These are phyloP conservation scores for Coranthus polyacanthus DNA, from an alignment of 2,797 vertebrate species.

Conservation along the genomic window DNA sequence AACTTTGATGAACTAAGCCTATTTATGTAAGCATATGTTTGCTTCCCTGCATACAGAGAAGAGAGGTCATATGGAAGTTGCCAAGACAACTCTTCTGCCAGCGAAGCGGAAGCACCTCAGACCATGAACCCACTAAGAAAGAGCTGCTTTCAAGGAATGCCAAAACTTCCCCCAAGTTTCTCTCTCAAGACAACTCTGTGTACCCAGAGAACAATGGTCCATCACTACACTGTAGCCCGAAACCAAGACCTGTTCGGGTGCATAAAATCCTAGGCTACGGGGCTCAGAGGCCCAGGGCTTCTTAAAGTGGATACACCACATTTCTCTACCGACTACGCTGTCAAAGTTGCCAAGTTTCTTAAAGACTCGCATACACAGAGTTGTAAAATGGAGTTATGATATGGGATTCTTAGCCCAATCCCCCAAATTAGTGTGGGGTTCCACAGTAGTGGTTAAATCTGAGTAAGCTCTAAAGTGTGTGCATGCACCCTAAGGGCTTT, in stretches of 20 bases:
- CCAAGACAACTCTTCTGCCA: slow-evolving; percentile 46
- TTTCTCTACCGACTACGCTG: slow-evolving; percentile 42
- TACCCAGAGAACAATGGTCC: slow-evolving; percentile 72
- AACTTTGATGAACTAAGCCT: slow-evolving; percentile 49
- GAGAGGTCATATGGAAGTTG: slow-evolving; percentile 55
- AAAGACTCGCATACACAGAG: slow-evolving; percentile 19
- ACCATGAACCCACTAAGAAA: slow-evolving; percentile 48
- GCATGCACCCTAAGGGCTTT: slow-evolving; percentile 41
- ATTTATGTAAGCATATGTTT: slow-evolving; percentile 57
- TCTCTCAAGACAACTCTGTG: slow-evolving; percentile 52
- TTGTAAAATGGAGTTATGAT: slow-evolving; percentile 11
- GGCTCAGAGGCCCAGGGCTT: slow-evolving; percentile 48
- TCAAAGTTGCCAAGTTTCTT: slow-evolving; percentile 18
- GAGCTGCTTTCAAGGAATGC: slow-evolving; percentile 69
- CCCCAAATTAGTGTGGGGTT: slow-evolving; percentile 28
- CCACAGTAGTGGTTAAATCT: slow-evolving; percentile 22
- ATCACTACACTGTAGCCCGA: slow-evolving; percentile 47
- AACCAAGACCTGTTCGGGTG: slow-evolving; percentile 37
- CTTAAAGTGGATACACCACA: slow-evolving; percentile 39
- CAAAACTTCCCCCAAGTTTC: slow-evolving; percentile 50
- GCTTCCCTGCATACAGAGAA: slow-evolving; percentile 26
- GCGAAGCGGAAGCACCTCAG: slow-evolving; percentile 55
- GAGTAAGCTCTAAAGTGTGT: slow-evolving; percentile 26
- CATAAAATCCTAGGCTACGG: slow-evolving; percentile 52
- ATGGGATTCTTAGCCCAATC: slow-evolving; percentile 26